Evolutionary conservation across 2,888 invertebrate genomes (phyloP).

Genomic region (Heterodera filipjevi): DNA sequence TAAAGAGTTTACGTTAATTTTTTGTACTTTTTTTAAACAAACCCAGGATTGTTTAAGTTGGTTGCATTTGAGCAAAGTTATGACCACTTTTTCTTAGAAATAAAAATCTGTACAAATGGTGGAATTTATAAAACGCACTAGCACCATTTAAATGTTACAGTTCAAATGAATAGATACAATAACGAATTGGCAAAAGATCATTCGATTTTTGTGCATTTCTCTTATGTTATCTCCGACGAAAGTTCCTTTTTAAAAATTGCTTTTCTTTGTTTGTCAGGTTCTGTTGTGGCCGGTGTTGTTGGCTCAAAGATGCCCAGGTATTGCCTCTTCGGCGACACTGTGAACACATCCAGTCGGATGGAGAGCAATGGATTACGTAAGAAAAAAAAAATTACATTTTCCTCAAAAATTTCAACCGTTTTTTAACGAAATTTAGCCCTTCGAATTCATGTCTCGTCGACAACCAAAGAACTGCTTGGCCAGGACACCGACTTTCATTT

Average conservation of each 20-base stretch:
- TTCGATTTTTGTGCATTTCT: too few relatives aligned
- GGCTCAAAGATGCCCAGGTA: slow-evolving; percentile 68
- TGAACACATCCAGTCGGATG: slow-evolving; percentile 64
- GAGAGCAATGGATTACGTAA: slow-evolving; percentile 65
- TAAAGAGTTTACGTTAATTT: too few relatives aligned
- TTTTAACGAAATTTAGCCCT: slow-evolving; percentile 54
- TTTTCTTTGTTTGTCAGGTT: slow-evolving; percentile 56
- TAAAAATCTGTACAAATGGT: too few relatives aligned
- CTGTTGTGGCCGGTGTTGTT: slow-evolving; percentile 68
- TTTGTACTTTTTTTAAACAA: too few relatives aligned
- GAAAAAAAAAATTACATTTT: slow-evolving; percentile 24
- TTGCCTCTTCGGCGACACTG: slow-evolving; percentile 67
- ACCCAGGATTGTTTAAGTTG: too few relatives aligned
- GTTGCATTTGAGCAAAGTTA: too few relatives aligned
- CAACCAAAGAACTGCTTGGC: slow-evolving; percentile 60
- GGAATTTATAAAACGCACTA: too few relatives aligned
- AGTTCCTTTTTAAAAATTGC: neutral
- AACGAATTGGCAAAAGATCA: too few relatives aligned
- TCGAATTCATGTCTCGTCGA: slow-evolving; percentile 63
- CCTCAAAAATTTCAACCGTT: neutral
- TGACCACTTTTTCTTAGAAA: too few relatives aligned
- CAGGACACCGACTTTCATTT: slow-evolving; percentile 60
- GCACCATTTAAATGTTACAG: too few relatives aligned
- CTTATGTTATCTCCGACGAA: too few relatives aligned
- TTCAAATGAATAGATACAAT: too few relatives aligned